Conservation (phyloP, 2,888 invertebrate genomes). For the Scrobipalpa atriplicella region DNA sequence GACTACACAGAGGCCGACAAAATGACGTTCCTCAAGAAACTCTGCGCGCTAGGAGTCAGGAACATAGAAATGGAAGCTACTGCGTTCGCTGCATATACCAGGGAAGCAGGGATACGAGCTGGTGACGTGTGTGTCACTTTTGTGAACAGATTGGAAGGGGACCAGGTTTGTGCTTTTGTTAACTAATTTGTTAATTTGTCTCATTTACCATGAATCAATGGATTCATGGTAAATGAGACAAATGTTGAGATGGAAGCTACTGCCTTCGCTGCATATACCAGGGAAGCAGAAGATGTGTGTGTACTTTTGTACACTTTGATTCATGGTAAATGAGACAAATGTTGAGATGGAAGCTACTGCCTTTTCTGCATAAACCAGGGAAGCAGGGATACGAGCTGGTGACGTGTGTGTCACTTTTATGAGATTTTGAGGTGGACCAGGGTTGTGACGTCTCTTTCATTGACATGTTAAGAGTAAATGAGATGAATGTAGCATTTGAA, state of each 20-base stretch:
- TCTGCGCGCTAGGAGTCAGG: slow-evolving; percentile 81
- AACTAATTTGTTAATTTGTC: too few relatives aligned
- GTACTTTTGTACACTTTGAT: slow-evolving; percentile 89
- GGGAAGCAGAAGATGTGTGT: slow-evolving; percentile 86
- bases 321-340: too few relatives aligned
- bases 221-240: not conserved
- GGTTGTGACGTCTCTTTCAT: too few relatives aligned
- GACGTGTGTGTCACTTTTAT: too few relatives aligned
- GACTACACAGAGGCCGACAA: slow-evolving; percentile 85
- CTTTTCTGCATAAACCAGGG: too few relatives aligned
- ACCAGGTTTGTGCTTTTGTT: slow-evolving; percentile 82
- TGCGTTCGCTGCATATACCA: slow-evolving; percentile 87
- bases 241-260: slow-evolving; percentile 93
- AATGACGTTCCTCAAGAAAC: slow-evolving; percentile 79
- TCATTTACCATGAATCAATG: not conserved
- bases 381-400: too few relatives aligned
- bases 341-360: too few relatives aligned
- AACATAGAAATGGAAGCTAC: slow-evolving; percentile 93
- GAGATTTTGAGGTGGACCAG: too few relatives aligned
- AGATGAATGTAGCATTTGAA: too few relatives aligned
- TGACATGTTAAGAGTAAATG: too few relatives aligned
- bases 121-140: slow-evolving; percentile 89
- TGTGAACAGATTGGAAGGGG: slow-evolving; percentile 86
- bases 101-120: slow-evolving; percentile 84
- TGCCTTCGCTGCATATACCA: slow-evolving; percentile 88